Evolutionary conservation across 2,113 vertebrate species (phyloP), one percentile per base, ranked within the genome.

Genomic region (Rhea pennata): DNA sequence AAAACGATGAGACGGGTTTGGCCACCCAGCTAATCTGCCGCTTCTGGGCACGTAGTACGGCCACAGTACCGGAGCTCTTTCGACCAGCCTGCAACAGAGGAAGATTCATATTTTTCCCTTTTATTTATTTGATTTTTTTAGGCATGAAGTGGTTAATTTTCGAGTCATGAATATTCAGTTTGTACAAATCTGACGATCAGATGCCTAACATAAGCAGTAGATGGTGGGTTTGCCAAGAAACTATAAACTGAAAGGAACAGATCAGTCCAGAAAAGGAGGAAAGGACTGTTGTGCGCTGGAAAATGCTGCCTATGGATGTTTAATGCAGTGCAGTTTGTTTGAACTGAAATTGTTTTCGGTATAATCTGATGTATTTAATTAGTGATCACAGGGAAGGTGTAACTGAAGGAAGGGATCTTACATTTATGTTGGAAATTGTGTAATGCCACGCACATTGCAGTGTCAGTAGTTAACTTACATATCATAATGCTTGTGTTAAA

Each of bases 121-220:
- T 40, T 44, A 7, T 42, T 44, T 46, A 27, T 27, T 27, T 14
- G 4, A 27, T 42, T 69, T 39, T 85, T 90, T 92, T 87, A 96
- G 97, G 31, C 97, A 97, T 15, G 94, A 98, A 98, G 96, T 97
- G 95, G 98, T 98, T 98, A 98, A 98, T 96, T 93, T 51, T 96
- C 94, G 50, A 95, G 92, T 98, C 97, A 98, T 98, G 98, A 98
- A 98, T 98, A 98, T 98, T 98, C 98, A 98, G 92, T 94, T 97
- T 90, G 96, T 94, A 95, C 97, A 91, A 96, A 98, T 97, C 98
- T 98, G 98, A 98, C 98, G 97, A 97, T 98, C 98, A 97, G 98
- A 97, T 98, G 98, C 98, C 97, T 97, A 97, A 96, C 97, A 98
- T 97, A 98, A 98, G 98, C 98, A 97, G 97, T 97, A 92, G 97